phyloP scores from a whole-genome alignment of 2,888 invertebrate species.

The Urechis unicinctus region DNA sequence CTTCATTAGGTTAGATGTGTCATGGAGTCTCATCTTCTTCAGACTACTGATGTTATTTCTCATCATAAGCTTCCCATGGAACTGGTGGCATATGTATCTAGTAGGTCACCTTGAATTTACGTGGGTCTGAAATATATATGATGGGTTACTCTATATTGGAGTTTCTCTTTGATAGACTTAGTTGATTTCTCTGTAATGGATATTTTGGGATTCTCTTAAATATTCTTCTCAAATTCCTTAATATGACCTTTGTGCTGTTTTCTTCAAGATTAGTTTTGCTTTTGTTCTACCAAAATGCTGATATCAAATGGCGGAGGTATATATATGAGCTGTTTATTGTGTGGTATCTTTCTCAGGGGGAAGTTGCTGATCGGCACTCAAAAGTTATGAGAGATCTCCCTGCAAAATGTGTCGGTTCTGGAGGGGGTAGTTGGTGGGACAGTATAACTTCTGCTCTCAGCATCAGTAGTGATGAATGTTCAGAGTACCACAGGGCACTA shows the following conservation, averaged over 20 bases:
- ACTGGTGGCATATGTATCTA: conserved; percentile 10
- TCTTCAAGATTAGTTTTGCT: too few relatives aligned
- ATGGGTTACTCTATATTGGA: too few relatives aligned
- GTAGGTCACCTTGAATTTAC: background rate
- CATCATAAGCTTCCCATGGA: conserved; percentile 3
- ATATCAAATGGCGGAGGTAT: too few relatives aligned
- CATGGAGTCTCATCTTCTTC: background rate
- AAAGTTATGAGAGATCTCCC: background rate
- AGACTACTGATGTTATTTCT: conserved; percentile 1
- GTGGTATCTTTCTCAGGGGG: too few relatives aligned
- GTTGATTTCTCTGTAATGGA: too few relatives aligned
- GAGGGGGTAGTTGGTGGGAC: background rate
- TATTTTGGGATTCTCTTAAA: too few relatives aligned
- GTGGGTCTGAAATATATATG: background rate
- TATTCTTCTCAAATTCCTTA: too few relatives aligned
- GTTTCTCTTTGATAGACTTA: too few relatives aligned
- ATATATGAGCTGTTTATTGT: too few relatives aligned
- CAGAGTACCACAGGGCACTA: conserved; percentile 27
- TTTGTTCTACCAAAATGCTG: too few relatives aligned
- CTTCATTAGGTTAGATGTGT: background rate
- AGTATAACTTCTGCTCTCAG: conserved; percentile 18
- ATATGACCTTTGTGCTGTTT: too few relatives aligned
- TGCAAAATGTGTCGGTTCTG: background rate
- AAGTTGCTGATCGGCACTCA: background rate
- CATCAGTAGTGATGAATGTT: conserved; percentile 27